phyloP scores from a whole-genome alignment of 2,888 invertebrate genomes.

The Neelides folsomi region DNA sequence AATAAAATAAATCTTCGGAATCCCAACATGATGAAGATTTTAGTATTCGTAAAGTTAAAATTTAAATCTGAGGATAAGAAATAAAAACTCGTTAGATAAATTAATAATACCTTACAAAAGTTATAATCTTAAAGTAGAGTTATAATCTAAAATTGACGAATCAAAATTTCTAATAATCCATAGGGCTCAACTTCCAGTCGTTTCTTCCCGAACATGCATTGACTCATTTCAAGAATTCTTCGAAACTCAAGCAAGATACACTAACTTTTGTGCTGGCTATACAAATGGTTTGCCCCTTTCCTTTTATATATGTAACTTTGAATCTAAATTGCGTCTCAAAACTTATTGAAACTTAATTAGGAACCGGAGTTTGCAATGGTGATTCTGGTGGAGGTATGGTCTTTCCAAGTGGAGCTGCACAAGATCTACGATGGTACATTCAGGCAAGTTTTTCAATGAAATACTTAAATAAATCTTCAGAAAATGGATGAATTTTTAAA shows the following conservation, averaged over 20 bases:
- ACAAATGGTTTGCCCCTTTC: slow-evolving; percentile 22
- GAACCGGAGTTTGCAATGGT: slow-evolving; percentile 15
- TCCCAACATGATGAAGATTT: too few relatives aligned
- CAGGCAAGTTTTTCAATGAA: slow-evolving; percentile 8
- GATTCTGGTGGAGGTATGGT: slow-evolving; percentile 16
- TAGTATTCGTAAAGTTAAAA: too few relatives aligned
- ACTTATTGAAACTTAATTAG: slow-evolving; percentile 4
- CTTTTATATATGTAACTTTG: neutral
- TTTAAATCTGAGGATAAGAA: too few relatives aligned
- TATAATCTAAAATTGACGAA: too few relatives aligned
- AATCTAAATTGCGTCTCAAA: neutral
- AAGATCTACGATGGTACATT: slow-evolving; percentile 13
- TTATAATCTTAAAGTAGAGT: too few relatives aligned
- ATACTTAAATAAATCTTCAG: neutral
- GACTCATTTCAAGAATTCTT: slow-evolving; percentile 17
- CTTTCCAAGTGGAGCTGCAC: slow-evolving; percentile 12
- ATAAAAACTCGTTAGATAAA: too few relatives aligned
- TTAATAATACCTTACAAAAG: too few relatives aligned
- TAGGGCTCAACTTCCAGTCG: slow-evolving; percentile 11
- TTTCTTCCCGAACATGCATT: slow-evolving; percentile 13
- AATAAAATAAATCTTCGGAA: too few relatives aligned
- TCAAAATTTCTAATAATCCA: too few relatives aligned
- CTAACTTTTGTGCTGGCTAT: slow-evolving; percentile 20
- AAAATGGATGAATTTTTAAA: too few relatives aligned
- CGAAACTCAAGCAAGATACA: slow-evolving; percentile 12